These are phyloP conservation scores for Nephrotoma guestfalica DNA, from an alignment of 2,888 invertebrate genomes.

Conservation along the genomic window DNA sequence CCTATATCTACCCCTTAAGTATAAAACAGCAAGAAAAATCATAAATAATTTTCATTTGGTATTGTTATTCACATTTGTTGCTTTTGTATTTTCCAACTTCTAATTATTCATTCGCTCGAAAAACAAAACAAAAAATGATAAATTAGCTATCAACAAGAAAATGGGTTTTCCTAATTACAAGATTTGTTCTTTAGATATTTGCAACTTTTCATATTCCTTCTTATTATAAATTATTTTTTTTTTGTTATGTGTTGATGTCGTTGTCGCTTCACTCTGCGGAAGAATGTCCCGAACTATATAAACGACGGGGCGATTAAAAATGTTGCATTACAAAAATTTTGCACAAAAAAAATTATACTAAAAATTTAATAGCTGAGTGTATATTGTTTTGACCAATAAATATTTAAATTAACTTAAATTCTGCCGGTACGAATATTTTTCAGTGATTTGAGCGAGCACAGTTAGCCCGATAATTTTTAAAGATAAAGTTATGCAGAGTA, in stretches of 20 bases:
- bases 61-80: not conserved
- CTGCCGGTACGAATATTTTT: not conserved
- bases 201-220: not conserved
- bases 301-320: not conserved
- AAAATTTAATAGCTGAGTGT: too few species aligned
- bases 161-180: not conserved
- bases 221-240: not conserved
- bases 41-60: not conserved
- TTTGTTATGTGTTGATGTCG: not conserved
- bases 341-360: not conserved
- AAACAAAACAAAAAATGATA: not conserved
- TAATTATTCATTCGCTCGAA: not conserved
- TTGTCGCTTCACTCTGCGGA: not conserved
- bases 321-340: not conserved
- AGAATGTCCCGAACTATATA: not conserved
- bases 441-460: too few species aligned
- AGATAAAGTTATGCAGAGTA: too few species aligned
- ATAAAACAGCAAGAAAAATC: not conserved
- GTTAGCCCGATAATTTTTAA: too few species aligned
- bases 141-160: not conserved
- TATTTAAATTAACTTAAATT: not conserved
- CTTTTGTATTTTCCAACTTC: not conserved
- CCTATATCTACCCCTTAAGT: not conserved
- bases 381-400: too few species aligned
- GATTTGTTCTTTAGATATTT: not conserved